Conservation (phyloP, 2,113 vertebrate genomes). For the Plecturocebus donacophilus region DNA sequence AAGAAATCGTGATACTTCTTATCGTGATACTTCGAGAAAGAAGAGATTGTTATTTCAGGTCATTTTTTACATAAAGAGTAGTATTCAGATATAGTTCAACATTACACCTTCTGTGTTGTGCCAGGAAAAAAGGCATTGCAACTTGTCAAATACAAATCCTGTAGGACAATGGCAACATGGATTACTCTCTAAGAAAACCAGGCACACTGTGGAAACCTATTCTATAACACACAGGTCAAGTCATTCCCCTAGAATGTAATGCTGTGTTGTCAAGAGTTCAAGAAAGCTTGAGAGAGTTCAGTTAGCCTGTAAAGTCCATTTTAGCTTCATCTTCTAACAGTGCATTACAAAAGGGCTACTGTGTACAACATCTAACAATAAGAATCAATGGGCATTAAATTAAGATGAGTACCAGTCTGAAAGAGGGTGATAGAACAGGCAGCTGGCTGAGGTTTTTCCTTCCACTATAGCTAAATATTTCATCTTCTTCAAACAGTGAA, state of each 20-base stretch:
- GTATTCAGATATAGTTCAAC: neutral
- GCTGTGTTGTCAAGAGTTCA: conserved; percentile 22
- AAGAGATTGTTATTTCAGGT: neutral
- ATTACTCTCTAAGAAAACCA: conserved; percentile 18
- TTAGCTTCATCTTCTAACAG: neutral
- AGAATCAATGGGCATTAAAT: conserved; percentile 70
- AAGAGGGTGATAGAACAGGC: conserved; percentile 22
- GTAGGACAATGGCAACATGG: neutral
- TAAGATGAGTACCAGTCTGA: conserved; percentile 56
- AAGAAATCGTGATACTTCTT: neutral
- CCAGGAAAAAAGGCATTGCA: neutral
- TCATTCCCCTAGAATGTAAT: conserved; percentile 27
- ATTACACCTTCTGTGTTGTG: neutral
- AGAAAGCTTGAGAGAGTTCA: conserved; percentile 16
- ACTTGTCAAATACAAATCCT: conserved; percentile 31
- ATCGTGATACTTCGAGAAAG: no score
- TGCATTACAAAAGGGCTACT: conserved; percentile 50
- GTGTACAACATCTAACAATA: conserved; percentile 39
- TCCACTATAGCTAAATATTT: conserved; percentile 76
- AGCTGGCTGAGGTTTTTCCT: conserved; percentile 77
- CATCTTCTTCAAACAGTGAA: conserved; percentile 78
- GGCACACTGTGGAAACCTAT: neutral
- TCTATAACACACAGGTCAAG: neutral
- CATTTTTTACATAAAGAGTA: neutral
- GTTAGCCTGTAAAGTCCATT: neutral